phyloP scores from a whole-genome alignment of 2,113 vertebrate species.

The Hydropotes inermis region DNA sequence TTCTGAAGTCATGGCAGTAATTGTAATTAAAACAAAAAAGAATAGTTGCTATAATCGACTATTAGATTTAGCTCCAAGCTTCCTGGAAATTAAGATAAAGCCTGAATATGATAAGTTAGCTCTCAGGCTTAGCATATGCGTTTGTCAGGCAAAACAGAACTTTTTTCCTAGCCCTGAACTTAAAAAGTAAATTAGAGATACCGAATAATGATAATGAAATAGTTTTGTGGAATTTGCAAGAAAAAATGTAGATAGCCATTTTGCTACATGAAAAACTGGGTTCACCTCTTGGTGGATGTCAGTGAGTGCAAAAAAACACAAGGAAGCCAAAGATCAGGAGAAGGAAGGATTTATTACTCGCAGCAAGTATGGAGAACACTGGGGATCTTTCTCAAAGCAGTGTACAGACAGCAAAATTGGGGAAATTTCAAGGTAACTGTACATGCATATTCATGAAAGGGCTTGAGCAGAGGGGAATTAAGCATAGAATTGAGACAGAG shows the following conservation, averaged over 20 bases:
- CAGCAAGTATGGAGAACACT: neutral
- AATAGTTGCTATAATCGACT: neutral
- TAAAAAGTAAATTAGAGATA: neutral
- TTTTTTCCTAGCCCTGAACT: neutral
- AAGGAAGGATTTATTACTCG: neutral
- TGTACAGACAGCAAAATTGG: neutral
- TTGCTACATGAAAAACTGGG: neutral
- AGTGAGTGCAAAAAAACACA: neutral
- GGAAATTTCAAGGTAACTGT: neutral
- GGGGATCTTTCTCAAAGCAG: neutral
- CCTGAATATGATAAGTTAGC: neutral
- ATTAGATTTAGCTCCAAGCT: neutral
- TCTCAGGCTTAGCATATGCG: neutral
- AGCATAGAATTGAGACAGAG: neutral
- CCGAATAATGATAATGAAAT: neutral
- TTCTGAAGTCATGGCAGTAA: slow-evolving; percentile 3
- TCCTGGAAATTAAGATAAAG: neutral
- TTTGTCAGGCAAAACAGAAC: neutral
- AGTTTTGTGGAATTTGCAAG: neutral
- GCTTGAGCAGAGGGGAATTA: neutral
- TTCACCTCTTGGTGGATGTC: neutral
- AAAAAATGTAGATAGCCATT: neutral
- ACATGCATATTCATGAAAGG: neutral
- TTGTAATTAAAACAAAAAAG: neutral
- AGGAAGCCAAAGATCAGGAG: neutral